Conservation (phyloP, 2,888 invertebrate genomes). For the Eupsilia transversa region DNA sequence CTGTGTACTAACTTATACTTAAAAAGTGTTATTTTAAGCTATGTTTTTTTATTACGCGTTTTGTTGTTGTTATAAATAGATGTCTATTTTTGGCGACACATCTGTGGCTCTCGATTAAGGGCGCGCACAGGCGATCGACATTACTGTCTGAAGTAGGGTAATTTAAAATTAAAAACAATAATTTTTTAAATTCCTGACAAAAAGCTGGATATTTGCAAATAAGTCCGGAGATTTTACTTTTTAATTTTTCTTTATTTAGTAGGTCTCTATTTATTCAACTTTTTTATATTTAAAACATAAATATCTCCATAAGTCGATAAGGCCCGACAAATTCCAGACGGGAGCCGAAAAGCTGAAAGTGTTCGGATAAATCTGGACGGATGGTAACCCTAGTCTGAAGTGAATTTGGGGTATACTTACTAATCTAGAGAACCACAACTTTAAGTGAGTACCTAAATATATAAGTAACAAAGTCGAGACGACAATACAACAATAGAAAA, state of each 20-base stretch:
- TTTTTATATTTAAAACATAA: background rate
- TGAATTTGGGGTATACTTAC: background rate
- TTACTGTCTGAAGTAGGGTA: constrained; percentile 7
- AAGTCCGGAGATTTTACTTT: background rate
- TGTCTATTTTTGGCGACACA: constrained; percentile 76
- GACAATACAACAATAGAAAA: too few relatives aligned
- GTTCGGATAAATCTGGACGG: background rate
- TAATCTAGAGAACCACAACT: background rate
- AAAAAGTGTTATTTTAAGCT: constrained; percentile 19
- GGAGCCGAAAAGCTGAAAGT: background rate
- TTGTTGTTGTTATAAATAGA: constrained; percentile 69
- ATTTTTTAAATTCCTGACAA: too few relatives aligned
- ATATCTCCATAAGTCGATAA: too few relatives aligned
- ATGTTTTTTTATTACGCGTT: constrained; percentile 63
- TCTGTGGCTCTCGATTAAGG: constrained; percentile 75
- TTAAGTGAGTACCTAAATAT: background rate
- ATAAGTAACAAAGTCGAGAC: too few relatives aligned
- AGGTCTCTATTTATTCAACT: background rate
- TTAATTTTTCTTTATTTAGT: too few relatives aligned
- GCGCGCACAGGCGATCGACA: constrained; percentile 9
- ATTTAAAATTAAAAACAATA: too few relatives aligned
- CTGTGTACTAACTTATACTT: background rate
- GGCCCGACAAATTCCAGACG: background rate
- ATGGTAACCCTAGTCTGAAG: background rate
- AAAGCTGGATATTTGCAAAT: too few relatives aligned